These are phyloP conservation scores for Cremastinae sp. DNA, from an alignment of 2,888 invertebrate species.

Conservation along the genomic window DNA sequence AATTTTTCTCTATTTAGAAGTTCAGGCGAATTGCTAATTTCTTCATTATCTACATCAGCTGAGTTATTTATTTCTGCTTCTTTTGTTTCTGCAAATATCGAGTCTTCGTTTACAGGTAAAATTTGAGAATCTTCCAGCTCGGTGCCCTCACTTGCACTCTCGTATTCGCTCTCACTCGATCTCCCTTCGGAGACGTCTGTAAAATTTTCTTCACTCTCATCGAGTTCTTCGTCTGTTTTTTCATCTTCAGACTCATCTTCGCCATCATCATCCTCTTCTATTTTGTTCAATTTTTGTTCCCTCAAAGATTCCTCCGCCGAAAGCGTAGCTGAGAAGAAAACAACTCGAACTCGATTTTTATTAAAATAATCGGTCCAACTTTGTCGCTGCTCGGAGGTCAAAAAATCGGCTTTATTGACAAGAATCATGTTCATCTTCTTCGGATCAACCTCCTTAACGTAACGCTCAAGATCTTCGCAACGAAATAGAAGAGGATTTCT, in stretches of 20 bases:
- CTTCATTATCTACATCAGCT: background rate
- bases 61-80: background rate
- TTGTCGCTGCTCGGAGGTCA: conserved; percentile 89
- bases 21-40: conserved; percentile 81
- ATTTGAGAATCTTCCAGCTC: background rate
- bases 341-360: conserved; percentile 85
- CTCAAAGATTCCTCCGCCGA: conserved; percentile 80
- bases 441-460: conserved; percentile 88
- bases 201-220: conserved; percentile 61
- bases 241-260: conserved; percentile 65
- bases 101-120: no score
- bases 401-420: conserved; percentile 97
- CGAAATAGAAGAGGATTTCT: conserved; percentile 96
- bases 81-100: background rate
- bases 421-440: conserved; percentile 91
- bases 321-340: conserved; percentile 94
- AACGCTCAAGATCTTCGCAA: conserved; percentile 94
- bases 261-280: conserved; percentile 64
- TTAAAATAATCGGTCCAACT: conserved; percentile 94
- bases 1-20: conserved; percentile 86
- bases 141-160: conserved; percentile 64
- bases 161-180: conserved; percentile 69
- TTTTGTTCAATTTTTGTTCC: conserved; percentile 59
- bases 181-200: conserved; percentile 63
- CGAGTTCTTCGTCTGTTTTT: conserved; percentile 54